phyloP scores from a whole-genome alignment of 2,888 invertebrate genomes.

The Notodonta dromedarius region DNA sequence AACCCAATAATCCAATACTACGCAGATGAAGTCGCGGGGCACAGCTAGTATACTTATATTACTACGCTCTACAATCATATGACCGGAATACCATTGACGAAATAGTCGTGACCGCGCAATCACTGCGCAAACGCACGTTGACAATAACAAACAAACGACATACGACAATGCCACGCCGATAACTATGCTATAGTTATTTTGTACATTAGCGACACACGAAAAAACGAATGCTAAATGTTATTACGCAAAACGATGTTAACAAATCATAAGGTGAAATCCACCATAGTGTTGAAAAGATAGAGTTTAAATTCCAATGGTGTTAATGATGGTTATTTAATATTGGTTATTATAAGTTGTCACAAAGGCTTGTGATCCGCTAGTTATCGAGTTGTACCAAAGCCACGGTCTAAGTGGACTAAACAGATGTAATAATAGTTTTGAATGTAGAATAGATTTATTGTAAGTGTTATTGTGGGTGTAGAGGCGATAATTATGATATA shows the following conservation, averaged over 20 bases:
- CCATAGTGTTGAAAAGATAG: fast-evolving
- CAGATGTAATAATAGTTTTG: slow-evolving; percentile 6
- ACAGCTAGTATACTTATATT: too few species aligned
- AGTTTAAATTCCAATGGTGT: slow-evolving; percentile 11
- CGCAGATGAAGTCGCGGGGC: too few species aligned
- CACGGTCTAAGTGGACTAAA: neutral
- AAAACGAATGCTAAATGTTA: slow-evolving; percentile 1
- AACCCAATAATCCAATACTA: too few species aligned
- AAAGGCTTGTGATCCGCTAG: slow-evolving; percentile 4
- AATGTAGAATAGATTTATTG: slow-evolving; percentile 6
- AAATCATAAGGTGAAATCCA: slow-evolving; percentile 5
- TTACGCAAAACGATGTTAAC: slow-evolving; percentile 10
- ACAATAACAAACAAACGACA: slow-evolving; percentile 17
- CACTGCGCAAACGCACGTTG: neutral
- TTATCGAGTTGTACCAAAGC: slow-evolving; percentile 2
- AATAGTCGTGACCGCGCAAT: slow-evolving; percentile 2
- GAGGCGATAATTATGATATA: neutral
- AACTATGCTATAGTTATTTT: slow-evolving; percentile 6
- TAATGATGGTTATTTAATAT: neutral
- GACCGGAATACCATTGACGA: slow-evolving; percentile 6
- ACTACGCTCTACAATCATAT: slow-evolving; percentile 2
- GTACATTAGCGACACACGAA: slow-evolving; percentile 5
- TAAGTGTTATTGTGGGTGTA: neutral
- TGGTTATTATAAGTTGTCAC: neutral
- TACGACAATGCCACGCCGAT: slow-evolving; percentile 6